Evolutionary conservation across 2,113 vertebrate genomes (phyloP).

Genomic region (Nycticorax nycticorax): DNA sequence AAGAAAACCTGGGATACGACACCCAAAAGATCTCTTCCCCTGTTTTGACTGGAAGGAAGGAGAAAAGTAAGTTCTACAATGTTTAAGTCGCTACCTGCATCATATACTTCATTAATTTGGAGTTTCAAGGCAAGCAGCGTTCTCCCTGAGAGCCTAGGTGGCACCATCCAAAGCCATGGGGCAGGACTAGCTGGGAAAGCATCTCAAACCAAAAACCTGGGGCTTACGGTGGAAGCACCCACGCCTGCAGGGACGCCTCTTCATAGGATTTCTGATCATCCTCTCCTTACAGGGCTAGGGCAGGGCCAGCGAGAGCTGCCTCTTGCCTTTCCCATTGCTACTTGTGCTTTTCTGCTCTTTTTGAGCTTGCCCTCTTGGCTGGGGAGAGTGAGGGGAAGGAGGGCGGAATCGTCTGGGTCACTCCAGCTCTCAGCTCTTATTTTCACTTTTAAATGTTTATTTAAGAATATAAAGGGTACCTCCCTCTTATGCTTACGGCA

Average conservation of each 20-base stretch:
- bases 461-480: slow-evolving; percentile 1
- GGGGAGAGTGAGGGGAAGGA: not conserved
- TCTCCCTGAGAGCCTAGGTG: not conserved
- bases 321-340: not conserved
- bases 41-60: not conserved
- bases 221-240: not conserved
- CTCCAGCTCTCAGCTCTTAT: not conserved
- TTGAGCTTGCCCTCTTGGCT: not conserved
- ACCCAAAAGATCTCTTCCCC: not conserved
- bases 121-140: not conserved
- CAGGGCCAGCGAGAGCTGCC: not conserved
- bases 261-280: not conserved
- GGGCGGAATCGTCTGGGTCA: not conserved
- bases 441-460: not conserved
- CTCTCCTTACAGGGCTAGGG: not conserved
- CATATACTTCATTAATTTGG: rapidly evolving
- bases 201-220: not conserved
- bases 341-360: not conserved
- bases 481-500: not conserved
- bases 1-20: not conserved
- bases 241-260: not conserved
- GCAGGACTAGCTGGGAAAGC: not conserved
- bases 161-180: not conserved
- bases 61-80: not conserved
- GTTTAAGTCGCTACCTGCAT: not conserved